phyloP scores from a whole-genome alignment of 2,113 vertebrate species.

The Isichthys henryi region DNA sequence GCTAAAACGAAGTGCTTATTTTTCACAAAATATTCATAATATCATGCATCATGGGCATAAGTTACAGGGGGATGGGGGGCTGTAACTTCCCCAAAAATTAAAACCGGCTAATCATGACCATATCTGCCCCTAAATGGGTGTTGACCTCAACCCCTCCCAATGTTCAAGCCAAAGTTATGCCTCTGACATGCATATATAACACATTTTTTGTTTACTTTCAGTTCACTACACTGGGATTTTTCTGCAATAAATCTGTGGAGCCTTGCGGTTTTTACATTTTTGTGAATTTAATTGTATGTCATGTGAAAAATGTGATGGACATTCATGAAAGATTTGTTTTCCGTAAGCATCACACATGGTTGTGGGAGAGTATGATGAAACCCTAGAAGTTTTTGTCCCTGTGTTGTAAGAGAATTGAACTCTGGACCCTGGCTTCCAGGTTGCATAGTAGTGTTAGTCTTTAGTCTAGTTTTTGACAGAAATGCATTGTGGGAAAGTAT shows the following conservation, averaged over 20 bases:
- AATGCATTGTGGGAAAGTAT: background rate
- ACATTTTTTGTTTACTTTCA: background rate
- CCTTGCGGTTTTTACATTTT: background rate
- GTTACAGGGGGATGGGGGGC: no score
- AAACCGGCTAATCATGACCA: no score
- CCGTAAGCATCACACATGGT: background rate
- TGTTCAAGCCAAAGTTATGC: no score
- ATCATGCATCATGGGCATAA: background rate
- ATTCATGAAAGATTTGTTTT: background rate
- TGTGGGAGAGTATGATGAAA: background rate
- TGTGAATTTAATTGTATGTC: background rate
- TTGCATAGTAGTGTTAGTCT: background rate
- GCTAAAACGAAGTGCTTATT: background rate
- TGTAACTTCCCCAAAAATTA: no score
- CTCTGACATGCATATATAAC: background rate
- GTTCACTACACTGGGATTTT: background rate
- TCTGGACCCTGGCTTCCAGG: background rate
- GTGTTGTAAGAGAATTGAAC: background rate
- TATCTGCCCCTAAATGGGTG: no score
- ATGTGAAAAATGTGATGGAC: background rate
- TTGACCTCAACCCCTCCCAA: no score
- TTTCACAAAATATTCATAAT: background rate
- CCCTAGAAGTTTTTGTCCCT: background rate
- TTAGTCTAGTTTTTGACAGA: background rate
- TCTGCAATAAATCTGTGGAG: background rate